A percentile compares a stretch with the other conserved stretches of the same genome.
phyloP scores from a whole-genome alignment of 1,140 invertebrate genomes.

The Drosophila insularis region DNA sequence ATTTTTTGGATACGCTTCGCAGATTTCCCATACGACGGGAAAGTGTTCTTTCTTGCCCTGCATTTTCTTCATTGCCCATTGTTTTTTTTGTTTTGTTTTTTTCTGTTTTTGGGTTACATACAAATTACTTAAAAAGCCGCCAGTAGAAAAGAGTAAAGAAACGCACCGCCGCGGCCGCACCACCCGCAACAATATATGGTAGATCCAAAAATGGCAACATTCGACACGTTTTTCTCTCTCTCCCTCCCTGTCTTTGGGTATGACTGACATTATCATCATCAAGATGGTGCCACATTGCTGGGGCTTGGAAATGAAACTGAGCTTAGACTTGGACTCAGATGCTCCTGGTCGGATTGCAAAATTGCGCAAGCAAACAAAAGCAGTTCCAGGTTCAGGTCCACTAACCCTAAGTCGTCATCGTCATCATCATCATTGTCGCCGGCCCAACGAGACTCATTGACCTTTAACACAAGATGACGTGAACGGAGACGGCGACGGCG shows the following conservation, averaged over 20 bases:
- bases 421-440: constrained; percentile 7
- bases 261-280: constrained; percentile 48
- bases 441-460: constrained; percentile 63
- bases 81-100: constrained; percentile 2
- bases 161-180: constrained; percentile 18
- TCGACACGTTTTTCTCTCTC: constrained; percentile 43
- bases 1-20: constrained; percentile 60
- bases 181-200: background rate
- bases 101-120: background rate
- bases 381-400: constrained; percentile 72
- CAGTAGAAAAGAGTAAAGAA: background rate
- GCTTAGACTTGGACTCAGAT: background rate
- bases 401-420: constrained; percentile 42
- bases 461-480: constrained; percentile 59
- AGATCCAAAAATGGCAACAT: constrained; percentile 50
- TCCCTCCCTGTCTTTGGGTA: background rate
- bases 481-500: too few species aligned
- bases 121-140: constrained; percentile 4
- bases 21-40: constrained; percentile 53
- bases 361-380: constrained; percentile 38
- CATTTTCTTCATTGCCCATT: constrained; percentile 36
- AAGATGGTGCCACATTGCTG: constrained; percentile 21
- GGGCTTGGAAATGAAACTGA: background rate
- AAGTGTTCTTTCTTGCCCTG: constrained; percentile 59
- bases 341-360: constrained; percentile 11